Evolutionary conservation across 1,140 invertebrate species (phyloP).

Genomic region (Scaptomyza graminum): DNA sequence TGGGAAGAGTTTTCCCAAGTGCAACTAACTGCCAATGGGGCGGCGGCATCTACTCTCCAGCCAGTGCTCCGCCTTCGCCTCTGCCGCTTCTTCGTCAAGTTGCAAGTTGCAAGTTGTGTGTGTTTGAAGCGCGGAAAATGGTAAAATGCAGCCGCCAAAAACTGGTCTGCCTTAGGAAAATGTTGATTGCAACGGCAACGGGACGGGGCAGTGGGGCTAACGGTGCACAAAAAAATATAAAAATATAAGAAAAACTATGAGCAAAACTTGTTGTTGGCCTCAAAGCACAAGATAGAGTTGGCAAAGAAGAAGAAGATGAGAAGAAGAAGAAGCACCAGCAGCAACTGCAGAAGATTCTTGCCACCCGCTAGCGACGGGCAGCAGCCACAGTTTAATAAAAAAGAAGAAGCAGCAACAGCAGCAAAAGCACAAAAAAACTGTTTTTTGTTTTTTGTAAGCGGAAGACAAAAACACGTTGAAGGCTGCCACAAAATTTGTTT

Average conservation of each 20-base stretch:
- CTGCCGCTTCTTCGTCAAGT: conserved; percentile 19
- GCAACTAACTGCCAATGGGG: conserved; percentile 47
- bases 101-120: conserved; percentile 16
- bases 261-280: conserved; percentile 59
- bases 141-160: conserved; percentile 75
- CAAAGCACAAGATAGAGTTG: conserved; percentile 47
- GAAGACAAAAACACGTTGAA: conserved; percentile 62
- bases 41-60: conserved; percentile 18
- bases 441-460: conserved; percentile 55
- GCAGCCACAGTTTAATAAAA: conserved; percentile 12
- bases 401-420: conserved; percentile 13
- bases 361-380: conserved; percentile 49
- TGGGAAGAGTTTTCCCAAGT: conserved; percentile 45
- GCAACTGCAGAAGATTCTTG: conserved; percentile 47
- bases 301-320: conserved; percentile 3
- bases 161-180: conserved; percentile 73
- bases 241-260: conserved; percentile 31
- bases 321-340: background rate
- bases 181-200: conserved; percentile 35
- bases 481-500: conserved; percentile 43
- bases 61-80: conserved; percentile 2
- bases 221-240: conserved; percentile 36
- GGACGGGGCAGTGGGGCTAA: conserved; percentile 3
- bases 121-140: conserved; percentile 73
- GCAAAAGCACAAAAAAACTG: conserved; percentile 5